Evolutionary conservation across 2,888 invertebrate species (phyloP), one percentile per base, ranked within the genome.

Genomic region (Abrostola tripartita): DNA sequence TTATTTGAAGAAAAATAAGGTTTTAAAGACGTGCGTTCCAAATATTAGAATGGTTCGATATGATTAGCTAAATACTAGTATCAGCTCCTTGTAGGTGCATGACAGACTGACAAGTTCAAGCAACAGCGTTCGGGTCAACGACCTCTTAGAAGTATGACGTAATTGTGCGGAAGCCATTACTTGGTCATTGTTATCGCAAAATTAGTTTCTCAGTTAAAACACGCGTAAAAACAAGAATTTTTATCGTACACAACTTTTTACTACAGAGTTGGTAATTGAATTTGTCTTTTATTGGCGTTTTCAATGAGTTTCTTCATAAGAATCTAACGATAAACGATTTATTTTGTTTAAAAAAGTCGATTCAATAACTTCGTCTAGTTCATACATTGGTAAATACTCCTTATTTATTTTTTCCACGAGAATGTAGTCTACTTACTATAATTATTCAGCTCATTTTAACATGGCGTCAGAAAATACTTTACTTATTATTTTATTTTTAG

Each of bases 121-220:
- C 51, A 62, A 56, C 59, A 67, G 9, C 44, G 67, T 56, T 44
- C 14, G 65, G 77, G 49, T 68, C 65, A 59, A 51, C 10, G 68
- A 5, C 52, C 74, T 65, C 12, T 6, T 71, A 42, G 54, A 42
- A 65, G 51, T 50, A 44, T 74, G 73, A 74, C 74, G 74, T 68
- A 63, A 74, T 51, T 47, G 42, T 24, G 37, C 59, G 66, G 68
- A 64, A 79, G 72, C 68, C 56, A 64, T 78, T 76, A 69, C 70
- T 53, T 35, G 24, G 47, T 61, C 57, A 71, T 78, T 80, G 78
- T 80, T 78, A 65, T 69, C 68, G 72, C 74, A 24, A 72, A 78
- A 78, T 77, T 71, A 70, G 78, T 69, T 74, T 70, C 65, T 57
- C 53, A 67, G 72, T 64, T 58, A 68, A 60, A 69, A 67, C 35